phyloP scores from a whole-genome alignment of 2,113 vertebrate genomes.

The Nymphicus hollandicus region DNA sequence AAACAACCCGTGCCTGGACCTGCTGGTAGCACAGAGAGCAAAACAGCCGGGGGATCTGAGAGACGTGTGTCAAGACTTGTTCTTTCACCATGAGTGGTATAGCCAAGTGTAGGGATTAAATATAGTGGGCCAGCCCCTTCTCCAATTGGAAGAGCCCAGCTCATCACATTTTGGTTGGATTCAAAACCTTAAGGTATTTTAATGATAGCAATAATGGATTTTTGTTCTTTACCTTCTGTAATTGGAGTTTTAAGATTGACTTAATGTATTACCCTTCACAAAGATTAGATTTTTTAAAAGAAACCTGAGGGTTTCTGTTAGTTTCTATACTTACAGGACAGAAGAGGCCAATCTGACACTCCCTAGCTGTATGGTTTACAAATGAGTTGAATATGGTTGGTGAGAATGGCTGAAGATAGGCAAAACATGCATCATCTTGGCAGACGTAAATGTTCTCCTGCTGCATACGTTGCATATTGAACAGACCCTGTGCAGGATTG shows the following conservation, averaged over 20 bases:
- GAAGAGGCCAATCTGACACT: not conserved
- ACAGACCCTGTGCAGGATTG: not conserved
- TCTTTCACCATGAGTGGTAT: not conserved
- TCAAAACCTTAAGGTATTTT: not conserved
- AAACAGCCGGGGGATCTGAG: not conserved
- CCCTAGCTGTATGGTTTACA: not conserved
- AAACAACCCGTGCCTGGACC: constrained; percentile 30
- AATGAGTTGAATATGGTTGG: not conserved
- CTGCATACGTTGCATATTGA: not conserved
- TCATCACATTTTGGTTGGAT: not conserved
- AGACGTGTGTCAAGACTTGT: not conserved
- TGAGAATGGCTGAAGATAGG: not conserved
- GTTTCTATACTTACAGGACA: not conserved
- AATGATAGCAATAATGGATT: not conserved
- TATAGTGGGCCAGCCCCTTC: not conserved
- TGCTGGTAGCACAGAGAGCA: constrained; percentile 17
- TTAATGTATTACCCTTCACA: not conserved
- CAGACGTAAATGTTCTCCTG: not conserved
- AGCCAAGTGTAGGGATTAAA: not conserved
- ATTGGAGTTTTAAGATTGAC: not conserved
- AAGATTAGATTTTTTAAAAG: not conserved
- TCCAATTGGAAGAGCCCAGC: not conserved
- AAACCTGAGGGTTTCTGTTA: not conserved
- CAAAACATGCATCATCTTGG: not conserved
- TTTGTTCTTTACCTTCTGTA: not conserved